Conservation (phyloP, 2,888 invertebrate species). For the Abscondita cerata region DNA sequence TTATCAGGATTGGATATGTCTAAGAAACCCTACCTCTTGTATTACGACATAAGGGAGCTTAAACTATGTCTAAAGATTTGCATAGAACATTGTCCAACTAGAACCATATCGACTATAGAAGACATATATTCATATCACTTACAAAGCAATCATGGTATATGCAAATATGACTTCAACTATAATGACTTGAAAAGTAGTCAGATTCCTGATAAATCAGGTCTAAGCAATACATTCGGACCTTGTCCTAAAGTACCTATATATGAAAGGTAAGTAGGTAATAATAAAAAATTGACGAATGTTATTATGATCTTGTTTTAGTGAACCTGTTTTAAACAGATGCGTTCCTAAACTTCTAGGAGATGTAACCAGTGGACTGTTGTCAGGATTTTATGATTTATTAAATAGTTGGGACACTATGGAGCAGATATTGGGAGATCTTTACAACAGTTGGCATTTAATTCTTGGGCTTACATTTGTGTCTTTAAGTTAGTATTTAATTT, state of each 20-base stretch:
- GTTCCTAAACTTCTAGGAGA: conserved; percentile 78
- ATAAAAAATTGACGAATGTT: conserved; percentile 17
- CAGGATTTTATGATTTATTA: conserved; percentile 79
- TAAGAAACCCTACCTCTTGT: conserved; percentile 81
- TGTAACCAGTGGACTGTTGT: conserved; percentile 67
- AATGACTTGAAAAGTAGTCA: conserved; percentile 57
- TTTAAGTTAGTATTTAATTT: conserved; percentile 65
- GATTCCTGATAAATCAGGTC: conserved; percentile 43
- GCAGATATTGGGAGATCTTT: conserved; percentile 87
- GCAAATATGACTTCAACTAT: conserved; percentile 74
- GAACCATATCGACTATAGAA: conserved; percentile 65
- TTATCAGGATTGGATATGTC: conserved; percentile 82
- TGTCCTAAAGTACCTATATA: conserved; percentile 82
- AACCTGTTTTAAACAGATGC: conserved; percentile 85
- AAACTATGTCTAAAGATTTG: conserved; percentile 84
- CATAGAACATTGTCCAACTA: conserved; percentile 85
- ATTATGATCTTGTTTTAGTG: conserved; percentile 66
- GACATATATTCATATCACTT: conserved; percentile 78
- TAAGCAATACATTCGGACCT: conserved; percentile 68
- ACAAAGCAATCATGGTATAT: conserved; percentile 77
- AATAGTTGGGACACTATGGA: conserved; percentile 90
- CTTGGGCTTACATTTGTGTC: conserved; percentile 80
- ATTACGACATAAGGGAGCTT: conserved; percentile 80
- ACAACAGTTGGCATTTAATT: conserved; percentile 87
- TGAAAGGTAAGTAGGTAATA: conserved; percentile 64